Percentiles rank a stretch among this genome's conserved stretches.
Evolutionary conservation across 2,113 vertebrate species (phyloP).

Genomic region (Girardinichthys multiradiatus): DNA sequence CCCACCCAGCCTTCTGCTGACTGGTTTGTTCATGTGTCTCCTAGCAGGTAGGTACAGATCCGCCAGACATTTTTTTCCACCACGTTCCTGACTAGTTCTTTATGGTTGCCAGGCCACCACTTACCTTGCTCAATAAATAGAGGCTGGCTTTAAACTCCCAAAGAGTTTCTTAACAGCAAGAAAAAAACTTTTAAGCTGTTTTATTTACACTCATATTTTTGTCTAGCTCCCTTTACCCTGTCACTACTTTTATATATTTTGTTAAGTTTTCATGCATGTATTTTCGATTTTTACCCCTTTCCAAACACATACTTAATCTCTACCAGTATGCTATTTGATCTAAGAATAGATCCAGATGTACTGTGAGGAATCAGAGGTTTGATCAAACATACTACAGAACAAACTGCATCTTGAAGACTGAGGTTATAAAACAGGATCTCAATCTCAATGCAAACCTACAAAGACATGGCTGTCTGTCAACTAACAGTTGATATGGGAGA

Average conservation of each 20-base stretch:
- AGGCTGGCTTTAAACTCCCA: conserved; percentile 32
- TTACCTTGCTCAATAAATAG: conserved; percentile 41
- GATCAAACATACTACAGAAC: not conserved
- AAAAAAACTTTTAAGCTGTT: too few relatives aligned
- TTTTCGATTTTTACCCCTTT: not conserved
- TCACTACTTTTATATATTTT: too few relatives aligned
- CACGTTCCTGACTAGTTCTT: conserved; percentile 15
- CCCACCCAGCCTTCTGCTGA: conserved; percentile 17
- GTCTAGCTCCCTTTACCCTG: too few relatives aligned
- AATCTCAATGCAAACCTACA: too few relatives aligned
- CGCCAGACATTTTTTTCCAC: conserved; percentile 24
- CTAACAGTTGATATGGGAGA: too few relatives aligned
- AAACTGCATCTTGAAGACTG: not conserved
- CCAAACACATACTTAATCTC: not conserved
- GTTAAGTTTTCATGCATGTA: not conserved
- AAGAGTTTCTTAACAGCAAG: not conserved
- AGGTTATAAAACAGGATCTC: not conserved
- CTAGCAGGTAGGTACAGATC: conserved; percentile 34
- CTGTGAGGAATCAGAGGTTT: not conserved
- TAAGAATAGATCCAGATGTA: not conserved
- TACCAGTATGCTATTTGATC: not conserved
- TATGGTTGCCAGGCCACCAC: conserved; percentile 35
- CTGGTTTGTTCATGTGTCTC: conserved; percentile 33
- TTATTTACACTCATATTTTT: too few relatives aligned
- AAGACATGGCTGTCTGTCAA: too few relatives aligned